Evolutionary conservation across 1,140 invertebrate species (phyloP), one percentile per base, ranked within the genome.

Genomic region (Drosophila teissieri): DNA sequence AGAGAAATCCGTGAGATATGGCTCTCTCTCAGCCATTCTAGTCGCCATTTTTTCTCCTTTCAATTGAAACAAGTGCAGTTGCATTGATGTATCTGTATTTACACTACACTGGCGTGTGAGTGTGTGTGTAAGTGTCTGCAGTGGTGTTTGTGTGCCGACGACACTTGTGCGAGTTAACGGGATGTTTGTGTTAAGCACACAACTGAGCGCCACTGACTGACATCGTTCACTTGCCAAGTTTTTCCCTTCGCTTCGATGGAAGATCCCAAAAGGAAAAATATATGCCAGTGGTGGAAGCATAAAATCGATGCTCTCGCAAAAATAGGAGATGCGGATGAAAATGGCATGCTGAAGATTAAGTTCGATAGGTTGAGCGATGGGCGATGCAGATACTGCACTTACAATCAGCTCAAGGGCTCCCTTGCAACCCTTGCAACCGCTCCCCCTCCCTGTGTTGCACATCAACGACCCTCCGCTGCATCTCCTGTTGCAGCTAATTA

Each of bases 401-500:
- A 76, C 73, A 76, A 76, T 76, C 72, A 75, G 72, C 61, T 76
- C 58, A 67, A 76, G 54, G 65, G 68, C 3, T 4, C 2, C 22
- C 68, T 34, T 19, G 19, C 19, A 19, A 19, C 2, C 22, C 68
- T 34, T 19, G 19, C 19, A 19, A 19, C 27, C 12, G 2, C 4
- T 11, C 2, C 36, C 14, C 19, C 24, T 12, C 1, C 36, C 3
- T 4, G 24, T 3, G n/a, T 10, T 15, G 10, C 39, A 39, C 40
- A 44, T 15, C 15, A 17, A 19, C 40, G 17, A 19, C 42, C 37
- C 19, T n/a, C 17, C n/a, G 12, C 36, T 44, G 57, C 65, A 76
- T 76, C 61, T 76, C 52, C 62, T 54, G 46, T 61, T 73, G 68
- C 68, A 74, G 74, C 78, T 88, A 85, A 85, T 85, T 88, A 82